Conservation (phyloP, 2,888 invertebrate genomes). For the Parascotia fuliginaria region DNA sequence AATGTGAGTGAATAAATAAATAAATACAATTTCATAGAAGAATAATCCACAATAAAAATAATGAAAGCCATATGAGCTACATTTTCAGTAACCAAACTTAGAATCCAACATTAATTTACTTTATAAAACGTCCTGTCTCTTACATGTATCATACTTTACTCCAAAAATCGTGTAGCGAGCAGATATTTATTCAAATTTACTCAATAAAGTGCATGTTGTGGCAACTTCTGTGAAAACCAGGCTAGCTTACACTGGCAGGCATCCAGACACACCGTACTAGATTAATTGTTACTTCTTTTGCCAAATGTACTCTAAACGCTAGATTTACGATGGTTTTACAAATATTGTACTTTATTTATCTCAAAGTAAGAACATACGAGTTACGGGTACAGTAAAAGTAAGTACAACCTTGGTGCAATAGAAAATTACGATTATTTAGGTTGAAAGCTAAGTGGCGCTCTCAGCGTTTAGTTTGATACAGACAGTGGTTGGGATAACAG, state of each 20-base stretch:
- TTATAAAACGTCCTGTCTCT: slow-evolving; percentile 25
- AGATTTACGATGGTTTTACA: slow-evolving; percentile 58
- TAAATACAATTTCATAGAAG: too few species aligned
- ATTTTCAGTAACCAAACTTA: neutral
- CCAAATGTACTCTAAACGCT: slow-evolving; percentile 68
- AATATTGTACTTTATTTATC: slow-evolving; percentile 52
- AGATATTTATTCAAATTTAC: slow-evolving; percentile 41
- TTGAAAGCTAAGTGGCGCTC: slow-evolving; percentile 2
- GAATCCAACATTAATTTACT: slow-evolving; percentile 1
- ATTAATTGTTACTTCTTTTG: slow-evolving; percentile 78
- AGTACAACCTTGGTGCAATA: slow-evolving; percentile 6
- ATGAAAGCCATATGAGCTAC: too few species aligned
- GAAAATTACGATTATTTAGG: slow-evolving; percentile 7
- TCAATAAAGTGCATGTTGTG: slow-evolving; percentile 47
- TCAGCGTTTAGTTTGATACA: neutral
- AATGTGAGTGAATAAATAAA: too few species aligned
- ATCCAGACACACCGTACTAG: slow-evolving; percentile 64
- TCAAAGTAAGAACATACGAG: slow-evolving; percentile 12
- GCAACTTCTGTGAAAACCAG: slow-evolving; percentile 41
- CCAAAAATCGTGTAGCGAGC: slow-evolving; percentile 31
- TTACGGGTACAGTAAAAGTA: slow-evolving; percentile 7
- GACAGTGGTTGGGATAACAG: neutral
- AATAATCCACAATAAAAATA: too few species aligned
- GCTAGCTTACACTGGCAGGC: slow-evolving; percentile 56
- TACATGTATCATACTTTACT: slow-evolving; percentile 34